phyloP scores from a whole-genome alignment of 2,113 vertebrate genomes.

The Cephalophus harveyi region DNA sequence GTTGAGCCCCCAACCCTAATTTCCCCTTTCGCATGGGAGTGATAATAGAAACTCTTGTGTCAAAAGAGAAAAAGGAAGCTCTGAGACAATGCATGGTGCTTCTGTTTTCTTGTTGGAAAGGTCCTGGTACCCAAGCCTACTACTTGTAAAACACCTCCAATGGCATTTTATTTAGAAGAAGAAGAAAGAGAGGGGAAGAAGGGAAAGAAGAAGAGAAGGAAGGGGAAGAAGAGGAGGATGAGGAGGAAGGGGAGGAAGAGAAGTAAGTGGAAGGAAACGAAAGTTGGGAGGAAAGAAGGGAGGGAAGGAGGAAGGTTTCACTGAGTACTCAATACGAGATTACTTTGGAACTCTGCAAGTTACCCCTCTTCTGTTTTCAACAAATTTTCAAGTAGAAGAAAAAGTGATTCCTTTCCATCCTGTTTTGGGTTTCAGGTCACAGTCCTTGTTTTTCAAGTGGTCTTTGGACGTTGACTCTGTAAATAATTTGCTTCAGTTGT shows the following conservation, averaged over 20 bases:
- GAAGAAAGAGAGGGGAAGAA: neutral
- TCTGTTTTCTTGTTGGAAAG: neutral
- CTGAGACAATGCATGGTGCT: neutral
- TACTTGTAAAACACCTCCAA: neutral
- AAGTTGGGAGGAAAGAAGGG: neutral
- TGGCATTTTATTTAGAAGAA: neutral
- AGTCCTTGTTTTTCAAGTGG: neutral
- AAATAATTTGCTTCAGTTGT: neutral
- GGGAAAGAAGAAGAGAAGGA: neutral
- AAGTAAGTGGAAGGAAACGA: too few species aligned
- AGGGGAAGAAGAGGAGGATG: too few species aligned
- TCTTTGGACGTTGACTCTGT: neutral
- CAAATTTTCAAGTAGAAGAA: neutral
- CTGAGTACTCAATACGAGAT: neutral
- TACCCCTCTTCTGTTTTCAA: conserved; percentile 5
- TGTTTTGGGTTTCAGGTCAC: neutral
- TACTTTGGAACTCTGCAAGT: neutral
- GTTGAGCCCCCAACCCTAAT: neutral
- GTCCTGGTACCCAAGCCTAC: neutral
- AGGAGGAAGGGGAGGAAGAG: too few species aligned
- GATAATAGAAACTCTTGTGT: neutral
- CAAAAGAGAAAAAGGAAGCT: neutral
- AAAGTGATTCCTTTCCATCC: neutral
- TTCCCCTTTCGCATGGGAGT: neutral
- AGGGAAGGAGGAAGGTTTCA: neutral